These are phyloP conservation scores for Rhea pennata DNA, from an alignment of 2,113 vertebrate species.

Conservation along the genomic window DNA sequence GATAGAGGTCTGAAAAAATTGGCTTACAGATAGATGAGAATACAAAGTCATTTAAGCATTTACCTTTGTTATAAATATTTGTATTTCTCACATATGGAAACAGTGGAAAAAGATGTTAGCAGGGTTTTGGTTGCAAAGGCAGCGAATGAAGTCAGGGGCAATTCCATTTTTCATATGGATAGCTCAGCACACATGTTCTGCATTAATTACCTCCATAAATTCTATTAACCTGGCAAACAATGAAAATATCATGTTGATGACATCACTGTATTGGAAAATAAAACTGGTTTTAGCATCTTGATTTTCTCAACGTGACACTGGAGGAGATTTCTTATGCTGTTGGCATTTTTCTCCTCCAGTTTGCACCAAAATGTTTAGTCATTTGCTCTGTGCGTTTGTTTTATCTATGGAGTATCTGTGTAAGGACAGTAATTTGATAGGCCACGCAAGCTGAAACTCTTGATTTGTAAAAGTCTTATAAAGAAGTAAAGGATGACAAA, in stretches of 20 bases:
- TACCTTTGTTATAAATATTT: conserved; percentile 70
- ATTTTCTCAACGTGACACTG: conserved; percentile 62
- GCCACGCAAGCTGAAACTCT: neutral
- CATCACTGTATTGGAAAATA: conserved; percentile 76
- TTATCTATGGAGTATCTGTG: neutral
- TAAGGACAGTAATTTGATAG: neutral
- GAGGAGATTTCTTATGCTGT: neutral
- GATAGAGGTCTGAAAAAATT: neutral
- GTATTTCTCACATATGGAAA: conserved; percentile 60
- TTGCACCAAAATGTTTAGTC: conserved; percentile 13
- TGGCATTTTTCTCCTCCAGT: neutral
- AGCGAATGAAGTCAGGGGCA: conserved; percentile 71
- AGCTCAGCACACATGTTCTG: conserved; percentile 79
- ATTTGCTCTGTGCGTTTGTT: conserved; percentile 38
- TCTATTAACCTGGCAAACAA: conserved; percentile 80
- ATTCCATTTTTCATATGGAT: conserved; percentile 72
- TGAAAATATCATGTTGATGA: conserved; percentile 79
- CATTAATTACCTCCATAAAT: conserved; percentile 84
- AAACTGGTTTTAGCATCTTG: conserved; percentile 69
- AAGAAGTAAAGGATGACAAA: neutral
- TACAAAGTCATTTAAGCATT: conserved; percentile 34
- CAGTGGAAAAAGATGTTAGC: conserved; percentile 64
- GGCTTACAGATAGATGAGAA: neutral
- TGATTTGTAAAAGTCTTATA: neutral
- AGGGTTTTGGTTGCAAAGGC: conserved; percentile 67